Evolutionary conservation across 2,888 invertebrate genomes (phyloP), one percentile per base, ranked within the genome.

Genomic region (Stomorhina lunata): DNA sequence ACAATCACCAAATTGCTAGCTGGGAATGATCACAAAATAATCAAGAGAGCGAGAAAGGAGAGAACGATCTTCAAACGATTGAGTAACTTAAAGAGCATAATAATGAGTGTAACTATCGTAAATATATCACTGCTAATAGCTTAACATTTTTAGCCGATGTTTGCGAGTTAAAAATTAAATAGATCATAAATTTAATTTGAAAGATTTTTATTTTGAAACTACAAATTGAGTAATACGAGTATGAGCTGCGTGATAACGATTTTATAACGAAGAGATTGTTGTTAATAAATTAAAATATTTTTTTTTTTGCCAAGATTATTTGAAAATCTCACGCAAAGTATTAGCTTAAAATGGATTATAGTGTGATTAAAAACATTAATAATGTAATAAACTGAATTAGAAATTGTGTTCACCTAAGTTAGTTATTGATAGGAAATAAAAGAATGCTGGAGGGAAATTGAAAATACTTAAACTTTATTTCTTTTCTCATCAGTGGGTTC

Each of bases 271-370:
- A 15, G 22, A 32, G 10, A 48, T 48, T 48, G 12, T 48, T 48
- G 12, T 15, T 59, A 34, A 29, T 37, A 72, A 34, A 53, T 32
- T 55, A 65, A 34, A 63, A 29, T 25, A 63, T 53, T 43, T 12
- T 17, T 45, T 65, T 22, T 61, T 61, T 63, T 69, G n/a, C n/a
- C n/a, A n/a, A n/a, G n/a, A n/a, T n/a, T 78, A 63, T 69, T 69
- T 22, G 5, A 32, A 71, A 63, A 37, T 29, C 37, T 69, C 77
- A 78, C 63, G 77, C 69, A 22, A 71, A 45, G 32, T 61, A 48
- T 45, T 27, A 22, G 7, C 22, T 63, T 50, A 15, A 43, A 55
- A 73, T 17, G 27, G 37, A 43, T 32, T 15, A 61, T 0, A 25
- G 15, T 43, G n/a, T n/a, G n/a, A 57, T 10, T 55, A 17, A 50